A percentile compares a stretch with the other conserved stretches of the same genome.
Evolutionary conservation across 2,888 invertebrate species (phyloP).

Genomic region (Pinctada fucata): DNA sequence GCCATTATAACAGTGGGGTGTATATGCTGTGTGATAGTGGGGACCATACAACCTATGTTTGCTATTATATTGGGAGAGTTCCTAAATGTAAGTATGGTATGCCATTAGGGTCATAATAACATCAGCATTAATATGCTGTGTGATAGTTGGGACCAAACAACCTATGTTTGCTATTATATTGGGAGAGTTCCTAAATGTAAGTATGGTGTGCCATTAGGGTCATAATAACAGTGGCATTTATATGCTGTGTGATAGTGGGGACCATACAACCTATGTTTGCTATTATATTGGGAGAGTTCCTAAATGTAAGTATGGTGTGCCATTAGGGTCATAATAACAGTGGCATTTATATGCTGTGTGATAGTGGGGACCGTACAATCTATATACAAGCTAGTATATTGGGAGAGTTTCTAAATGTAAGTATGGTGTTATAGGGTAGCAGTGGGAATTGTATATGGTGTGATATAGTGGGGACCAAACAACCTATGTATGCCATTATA

Average conservation of each 20-base stretch:
- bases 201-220: constrained; percentile 45
- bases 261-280: constrained; percentile 77
- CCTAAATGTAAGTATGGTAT: constrained; percentile 52
- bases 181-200: constrained; percentile 66
- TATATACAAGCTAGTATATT: constrained; percentile 71
- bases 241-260: constrained; percentile 73
- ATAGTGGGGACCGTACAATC: constrained; percentile 76
- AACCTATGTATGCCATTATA: constrained; percentile 76
- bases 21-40: constrained; percentile 70
- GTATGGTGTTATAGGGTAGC: constrained; percentile 46
- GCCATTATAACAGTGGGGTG: constrained; percentile 66
- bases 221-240: constrained; percentile 66
- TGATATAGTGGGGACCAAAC: constrained; percentile 72
- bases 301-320: constrained; percentile 51
- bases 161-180: constrained; percentile 77
- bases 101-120: constrained; percentile 59
- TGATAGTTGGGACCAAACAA: constrained; percentile 73
- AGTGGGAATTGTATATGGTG: constrained; percentile 68
- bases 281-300: constrained; percentile 72
- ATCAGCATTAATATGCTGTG: constrained; percentile 71
- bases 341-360: constrained; percentile 69
- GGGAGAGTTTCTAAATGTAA: constrained; percentile 66
- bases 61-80: constrained; percentile 75
- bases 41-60: constrained; percentile 76
- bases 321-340: constrained; percentile 59